Conservation (phyloP, 2,888 invertebrate species). For the Oscheius onirici region DNA sequence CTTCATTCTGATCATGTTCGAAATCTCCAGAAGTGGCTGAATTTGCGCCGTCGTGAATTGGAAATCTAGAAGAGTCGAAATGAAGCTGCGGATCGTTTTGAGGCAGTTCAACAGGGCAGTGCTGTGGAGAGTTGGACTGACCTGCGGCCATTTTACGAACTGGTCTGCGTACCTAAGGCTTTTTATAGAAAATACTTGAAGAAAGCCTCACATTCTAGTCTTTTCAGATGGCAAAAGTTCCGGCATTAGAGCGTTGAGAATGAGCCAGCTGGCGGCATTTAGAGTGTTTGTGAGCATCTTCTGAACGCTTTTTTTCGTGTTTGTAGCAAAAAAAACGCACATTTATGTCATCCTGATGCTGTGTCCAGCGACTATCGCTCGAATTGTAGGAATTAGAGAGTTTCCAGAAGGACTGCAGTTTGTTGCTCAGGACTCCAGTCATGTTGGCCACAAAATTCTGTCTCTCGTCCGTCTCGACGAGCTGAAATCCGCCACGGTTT, state of each 20-base stretch:
- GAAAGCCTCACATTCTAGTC: conserved; percentile 1
- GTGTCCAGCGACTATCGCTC: conserved; percentile 80
- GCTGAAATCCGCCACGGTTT: conserved; percentile 6
- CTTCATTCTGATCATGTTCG: conserved; percentile 66
- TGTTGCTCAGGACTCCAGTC: conserved; percentile 80
- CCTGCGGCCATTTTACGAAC: conserved; percentile 65
- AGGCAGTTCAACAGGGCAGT: conserved; percentile 57
- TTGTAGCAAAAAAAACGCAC: too few species aligned
- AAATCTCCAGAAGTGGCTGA: conserved; percentile 67
- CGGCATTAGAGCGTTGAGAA: conserved; percentile 69
- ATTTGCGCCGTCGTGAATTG: conserved; percentile 61
- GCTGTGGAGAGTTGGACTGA: conserved; percentile 48
- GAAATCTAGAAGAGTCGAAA: conserved; percentile 61
- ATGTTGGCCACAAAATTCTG: conserved; percentile 84
- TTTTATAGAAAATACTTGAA: neutral
- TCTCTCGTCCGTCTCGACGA: conserved; percentile 71
- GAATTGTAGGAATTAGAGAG: conserved; percentile 91
- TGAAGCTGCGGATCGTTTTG: conserved; percentile 52
- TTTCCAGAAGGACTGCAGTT: conserved; percentile 84
- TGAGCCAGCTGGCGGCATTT: conserved; percentile 70
- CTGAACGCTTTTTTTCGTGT: too few species aligned
- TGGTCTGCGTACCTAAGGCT: conserved; percentile 49
- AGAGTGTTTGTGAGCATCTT: conserved; percentile 69
- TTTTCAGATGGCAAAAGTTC: conserved; percentile 54
- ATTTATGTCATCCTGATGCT: conserved; percentile 68